A percentile compares a stretch with the other conserved stretches of the same genome.
phyloP scores from a whole-genome alignment of 2,113 vertebrate species.

The Heliornis fulica region DNA sequence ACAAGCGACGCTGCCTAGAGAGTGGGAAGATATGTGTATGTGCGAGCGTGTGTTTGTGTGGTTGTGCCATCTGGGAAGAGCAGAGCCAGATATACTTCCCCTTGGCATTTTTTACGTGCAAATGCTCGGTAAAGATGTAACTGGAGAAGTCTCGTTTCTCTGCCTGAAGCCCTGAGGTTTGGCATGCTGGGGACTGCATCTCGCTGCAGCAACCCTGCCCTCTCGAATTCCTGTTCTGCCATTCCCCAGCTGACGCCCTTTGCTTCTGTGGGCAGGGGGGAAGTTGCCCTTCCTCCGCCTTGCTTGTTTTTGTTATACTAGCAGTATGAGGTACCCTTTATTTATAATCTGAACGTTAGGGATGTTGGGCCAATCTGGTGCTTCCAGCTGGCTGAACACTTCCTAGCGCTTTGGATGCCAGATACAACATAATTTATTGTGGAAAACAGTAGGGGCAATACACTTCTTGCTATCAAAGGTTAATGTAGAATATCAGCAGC shows the following conservation, averaged over 20 bases:
- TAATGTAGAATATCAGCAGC: slow-evolving; percentile 31
- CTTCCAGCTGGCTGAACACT: slow-evolving; percentile 41
- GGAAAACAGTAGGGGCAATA: slow-evolving; percentile 4
- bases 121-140: neutral
- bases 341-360: slow-evolving; percentile 15
- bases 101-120: neutral
- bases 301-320: slow-evolving; percentile 44
- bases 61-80: slow-evolving; percentile 41
- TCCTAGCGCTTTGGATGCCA: slow-evolving; percentile 2
- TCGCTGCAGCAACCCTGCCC: neutral
- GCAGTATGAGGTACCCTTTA: slow-evolving; percentile 31
- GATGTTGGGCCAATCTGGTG: slow-evolving; percentile 10
- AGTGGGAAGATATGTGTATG: slow-evolving; percentile 13
- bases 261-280: slow-evolving; percentile 38
- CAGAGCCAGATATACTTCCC: neutral
- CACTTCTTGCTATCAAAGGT: neutral
- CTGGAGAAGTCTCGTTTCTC: neutral
- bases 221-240: slow-evolving; percentile 34
- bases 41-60: slow-evolving; percentile 32
- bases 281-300: slow-evolving; percentile 19
- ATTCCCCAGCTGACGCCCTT: neutral
- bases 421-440: slow-evolving; percentile 39
- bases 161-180: neutral
- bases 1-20: slow-evolving; percentile 9
- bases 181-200: neutral